Base-by-base conservation (phyloP, 2,888 invertebrate genomes). In the Dryobotodes eremita region DNA sequence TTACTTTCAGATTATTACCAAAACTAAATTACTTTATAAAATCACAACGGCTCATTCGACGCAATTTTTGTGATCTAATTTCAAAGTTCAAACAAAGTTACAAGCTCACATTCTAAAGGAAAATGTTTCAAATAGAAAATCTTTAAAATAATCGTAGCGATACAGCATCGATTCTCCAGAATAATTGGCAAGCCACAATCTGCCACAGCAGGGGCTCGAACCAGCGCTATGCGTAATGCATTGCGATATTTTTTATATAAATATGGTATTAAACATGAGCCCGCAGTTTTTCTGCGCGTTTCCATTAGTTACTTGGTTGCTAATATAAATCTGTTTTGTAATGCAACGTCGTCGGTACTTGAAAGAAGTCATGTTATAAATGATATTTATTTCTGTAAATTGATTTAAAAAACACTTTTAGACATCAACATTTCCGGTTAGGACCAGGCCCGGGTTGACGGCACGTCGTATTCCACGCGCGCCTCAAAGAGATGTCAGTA, bases 171-270 rank as follows among this genome's bases (percentile, higher is more conserved):
- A 0, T 4, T 0, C 31, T 26, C 23, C 84, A 84, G 89, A 89
- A 89, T 89, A 83, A 46, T 42, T 36, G 75, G 7, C 13, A 74
- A 75, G 48, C 53, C 75, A 55, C 86, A 84, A 84, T 89, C 89
- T 78, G 86, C 83, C 92, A 53, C 93, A 93, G 93, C 93, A 85
- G 93, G 94, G 89, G 72, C 84, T 84, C 89, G 82, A 82, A 78
- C 86, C 82, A 81, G 80, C 87, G 90, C 88, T 92, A 93, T 92
- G 91, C 92, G 91, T 93, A 92, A 93, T 93, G 91, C 92, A 92
- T n/a, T 92, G 86, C 82, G 89, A 83, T 86, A 91, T 89, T 93
- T 93, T 93, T 92, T 90, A 89, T 82, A 87, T 83, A 90, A 87
- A 90, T 91, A 91, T 90, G 91, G 88, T 91, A 90, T 91, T 90